Conservation (phyloP, 35 echinoderm and acorn worm species). For the Heliocidaris erythrogramma region DNA sequence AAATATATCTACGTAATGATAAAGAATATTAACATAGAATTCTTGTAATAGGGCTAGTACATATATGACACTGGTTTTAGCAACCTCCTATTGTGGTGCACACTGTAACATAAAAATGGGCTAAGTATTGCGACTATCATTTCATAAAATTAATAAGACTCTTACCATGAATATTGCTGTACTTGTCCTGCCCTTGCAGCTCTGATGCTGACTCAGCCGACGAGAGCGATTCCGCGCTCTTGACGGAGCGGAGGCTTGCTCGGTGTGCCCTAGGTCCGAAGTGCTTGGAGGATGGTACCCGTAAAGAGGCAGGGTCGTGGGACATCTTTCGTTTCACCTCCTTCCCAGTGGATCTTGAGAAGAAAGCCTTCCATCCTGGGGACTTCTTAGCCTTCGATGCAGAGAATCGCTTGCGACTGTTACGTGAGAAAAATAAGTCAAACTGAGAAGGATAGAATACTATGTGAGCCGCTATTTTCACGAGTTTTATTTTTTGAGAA, state of each 20-base stretch:
- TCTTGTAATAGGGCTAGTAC: no score
- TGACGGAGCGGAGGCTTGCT: constrained; percentile 71
- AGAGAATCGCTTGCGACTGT: constrained; percentile 63
- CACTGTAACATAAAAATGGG: no score
- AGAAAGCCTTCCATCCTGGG: constrained; percentile 82
- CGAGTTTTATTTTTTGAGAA: no score
- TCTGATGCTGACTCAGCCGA: constrained; percentile 54
- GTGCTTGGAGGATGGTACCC: neutral
- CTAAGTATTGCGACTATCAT: neutral
- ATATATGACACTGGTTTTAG: no score
- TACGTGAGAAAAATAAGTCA: neutral
- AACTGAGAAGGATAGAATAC: no score
- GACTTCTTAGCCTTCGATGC: constrained; percentile 89
- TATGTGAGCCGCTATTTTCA: no score
- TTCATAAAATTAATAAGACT: neutral
- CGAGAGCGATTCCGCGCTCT: constrained; percentile 80
- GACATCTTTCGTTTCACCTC: constrained; percentile 74
- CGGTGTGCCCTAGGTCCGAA: constrained; percentile 24
- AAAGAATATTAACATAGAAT: no score
- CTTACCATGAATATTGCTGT: constrained; percentile 33
- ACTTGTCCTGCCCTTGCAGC: constrained; percentile 22
- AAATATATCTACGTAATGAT: no score
- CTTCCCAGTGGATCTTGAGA: constrained; percentile 55
- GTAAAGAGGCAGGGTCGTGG: constrained; percentile 12
- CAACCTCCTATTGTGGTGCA: no score